Base-by-base conservation (phyloP, 2,113 vertebrate species). In the Apteryx mantelli region DNA sequence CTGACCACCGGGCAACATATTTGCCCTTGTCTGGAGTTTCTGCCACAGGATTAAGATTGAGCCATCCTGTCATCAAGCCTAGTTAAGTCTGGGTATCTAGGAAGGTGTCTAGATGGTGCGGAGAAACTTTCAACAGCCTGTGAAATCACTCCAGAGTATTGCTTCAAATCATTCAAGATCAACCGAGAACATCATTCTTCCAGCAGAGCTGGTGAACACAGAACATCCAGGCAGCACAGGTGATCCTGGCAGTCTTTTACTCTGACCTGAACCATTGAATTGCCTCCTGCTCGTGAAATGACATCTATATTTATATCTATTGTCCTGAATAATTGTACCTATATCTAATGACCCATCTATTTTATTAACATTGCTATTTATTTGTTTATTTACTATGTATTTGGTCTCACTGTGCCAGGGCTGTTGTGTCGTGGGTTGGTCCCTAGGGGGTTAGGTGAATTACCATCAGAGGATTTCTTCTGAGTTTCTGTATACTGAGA, bases 401-500 rank as follows among this genome's bases (percentile, higher is more conserved):
- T 63, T 91, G 66, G 32, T 74, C 20, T 42, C 60, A 55, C 46
- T 52, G 38, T 34, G 14, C 12, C 34, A 21, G 42, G 73, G 42
- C 28, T 60, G 19, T 16, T 80, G 30, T 55, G 68, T 83, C 5
- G 3, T 58, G 13, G 56, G 4, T 44, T 82, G 60, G 42, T 70
- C 69, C 61, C 13, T 82, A 77, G 26, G 21, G 22, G 22, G 5
- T 92, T 89, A 40, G 65, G 56, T 92, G 71, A 66, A 74, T 77
- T 66, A 77, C 26, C 0, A 1, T 56, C 42, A 68, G 22, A 84
- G 70, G 73, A 69, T 93, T 97, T 96, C 89, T 56, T 95, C 87
- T 82, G 89, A 82, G 52, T 88, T 97, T 94, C 87, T 96, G 16
- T 91, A 92, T 46, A 34, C 69, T 89, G 86, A 93, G 8, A 24